These are phyloP conservation scores for Hemibagrus guttatus DNA, from an alignment of 2,797 vertebrate genomes.

Conservation along the genomic window DNA sequence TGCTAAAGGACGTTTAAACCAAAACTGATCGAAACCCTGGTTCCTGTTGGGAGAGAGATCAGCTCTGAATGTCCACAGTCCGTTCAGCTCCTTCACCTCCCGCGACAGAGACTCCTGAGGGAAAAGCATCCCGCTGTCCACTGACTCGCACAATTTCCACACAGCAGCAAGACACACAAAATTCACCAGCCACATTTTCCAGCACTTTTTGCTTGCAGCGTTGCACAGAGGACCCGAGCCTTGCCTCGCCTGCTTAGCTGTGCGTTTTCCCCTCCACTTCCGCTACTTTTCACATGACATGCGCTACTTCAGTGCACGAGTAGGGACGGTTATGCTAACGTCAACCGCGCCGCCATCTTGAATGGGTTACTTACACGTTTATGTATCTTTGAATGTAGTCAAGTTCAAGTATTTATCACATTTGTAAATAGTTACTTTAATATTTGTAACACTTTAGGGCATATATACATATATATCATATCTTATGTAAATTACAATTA, in stretches of 20 bases:
- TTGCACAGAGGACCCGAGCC: background rate
- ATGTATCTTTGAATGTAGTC: background rate
- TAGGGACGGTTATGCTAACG: background rate
- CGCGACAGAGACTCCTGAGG: conserved; percentile 83
- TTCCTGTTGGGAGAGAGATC: conserved; percentile 79
- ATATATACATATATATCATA: background rate
- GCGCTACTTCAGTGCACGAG: background rate
- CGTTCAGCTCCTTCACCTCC: conserved; percentile 82
- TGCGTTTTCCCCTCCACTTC: background rate
- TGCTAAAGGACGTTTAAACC: conserved; percentile 80
- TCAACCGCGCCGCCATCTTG: conserved; percentile 6
- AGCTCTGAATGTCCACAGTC: conserved; percentile 89
- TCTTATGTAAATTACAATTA: background rate
- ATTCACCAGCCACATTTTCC: conserved; percentile 11
- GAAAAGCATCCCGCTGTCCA: conserved; percentile 78
- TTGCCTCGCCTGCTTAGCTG: background rate
- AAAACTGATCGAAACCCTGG: conserved; percentile 78
- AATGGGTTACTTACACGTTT: background rate
- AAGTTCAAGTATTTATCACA: too few species aligned
- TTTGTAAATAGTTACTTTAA: too few species aligned
- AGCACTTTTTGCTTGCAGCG: background rate
- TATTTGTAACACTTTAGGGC: background rate
- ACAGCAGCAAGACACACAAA: conserved; percentile 48
- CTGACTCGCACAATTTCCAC: conserved; percentile 44
- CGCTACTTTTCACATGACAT: background rate